Percentiles rank a stretch among this genome's conserved stretches.
phyloP scores from a whole-genome alignment of 2,113 vertebrate genomes.

The Penelope pileata region DNA sequence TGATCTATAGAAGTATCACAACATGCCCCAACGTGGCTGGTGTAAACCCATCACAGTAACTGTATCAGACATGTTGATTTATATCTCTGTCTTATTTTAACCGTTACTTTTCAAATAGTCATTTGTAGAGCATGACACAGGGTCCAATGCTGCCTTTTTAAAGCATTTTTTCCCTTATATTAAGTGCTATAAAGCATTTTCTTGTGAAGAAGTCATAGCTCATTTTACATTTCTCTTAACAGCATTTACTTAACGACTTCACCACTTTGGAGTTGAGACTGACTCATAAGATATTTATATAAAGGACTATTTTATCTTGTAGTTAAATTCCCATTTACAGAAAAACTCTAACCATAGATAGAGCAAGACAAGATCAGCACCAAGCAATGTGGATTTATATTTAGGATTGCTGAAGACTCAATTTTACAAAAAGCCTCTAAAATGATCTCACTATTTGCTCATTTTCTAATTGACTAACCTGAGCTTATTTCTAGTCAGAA shows the following conservation, averaged over 20 bases:
- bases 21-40: neutral
- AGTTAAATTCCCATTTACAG: constrained; percentile 70
- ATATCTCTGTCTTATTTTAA: constrained; percentile 23
- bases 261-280: constrained; percentile 66
- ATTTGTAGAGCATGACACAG: neutral
- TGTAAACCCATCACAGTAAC: neutral
- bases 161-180: constrained; percentile 34
- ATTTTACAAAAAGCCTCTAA: constrained; percentile 37
- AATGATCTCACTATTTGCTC: constrained; percentile 34
- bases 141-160: neutral
- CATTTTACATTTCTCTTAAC: constrained; percentile 63
- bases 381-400: constrained; percentile 54
- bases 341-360: constrained; percentile 52
- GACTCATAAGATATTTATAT: constrained; percentile 75
- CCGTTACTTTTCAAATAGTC: constrained; percentile 8
- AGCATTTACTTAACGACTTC: constrained; percentile 64
- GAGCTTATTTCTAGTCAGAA: constrained; percentile 20
- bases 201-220: constrained; percentile 61
- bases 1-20: neutral
- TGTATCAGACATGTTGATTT: neutral
- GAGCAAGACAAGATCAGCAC: constrained; percentile 49
- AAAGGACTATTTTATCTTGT: constrained; percentile 67
- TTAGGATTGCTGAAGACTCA: constrained; percentile 60
- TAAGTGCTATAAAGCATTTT: constrained; percentile 60
- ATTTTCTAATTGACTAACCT: constrained; percentile 45